Conservation (phyloP, 2,888 invertebrate genomes). For the Altica lythri region DNA sequence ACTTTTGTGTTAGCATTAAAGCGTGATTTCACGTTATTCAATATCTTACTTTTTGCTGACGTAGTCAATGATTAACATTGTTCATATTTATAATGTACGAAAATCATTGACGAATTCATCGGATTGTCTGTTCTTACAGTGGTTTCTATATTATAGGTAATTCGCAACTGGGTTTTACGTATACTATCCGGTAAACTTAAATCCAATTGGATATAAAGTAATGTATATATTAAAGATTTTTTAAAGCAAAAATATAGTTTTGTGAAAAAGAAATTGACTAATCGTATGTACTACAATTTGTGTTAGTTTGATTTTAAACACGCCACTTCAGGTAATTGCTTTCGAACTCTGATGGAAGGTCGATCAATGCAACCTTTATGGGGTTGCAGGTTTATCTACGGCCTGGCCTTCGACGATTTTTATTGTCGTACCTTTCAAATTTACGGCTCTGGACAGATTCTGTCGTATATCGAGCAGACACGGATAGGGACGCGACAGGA, state of each 20-base stretch:
- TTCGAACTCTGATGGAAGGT: conserved; percentile 13
- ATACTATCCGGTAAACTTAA: too few relatives aligned
- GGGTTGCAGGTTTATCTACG: conserved; percentile 16
- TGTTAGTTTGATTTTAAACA: not conserved
- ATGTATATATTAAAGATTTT: not conserved
- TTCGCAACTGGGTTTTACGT: too few relatives aligned
- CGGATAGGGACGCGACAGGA: not conserved
- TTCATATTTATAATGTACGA: too few relatives aligned
- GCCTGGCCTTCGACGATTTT: conserved; percentile 21
- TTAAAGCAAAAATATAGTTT: not conserved
- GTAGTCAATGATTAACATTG: too few relatives aligned
- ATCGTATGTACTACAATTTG: not conserved
- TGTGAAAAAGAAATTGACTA: not conserved
- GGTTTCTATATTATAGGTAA: too few relatives aligned
- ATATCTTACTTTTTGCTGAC: too few relatives aligned
- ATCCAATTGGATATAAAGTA: too few relatives aligned
- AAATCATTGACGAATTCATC: too few relatives aligned
- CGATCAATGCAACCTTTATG: too few relatives aligned
- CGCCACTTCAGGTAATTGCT: conserved; percentile 4
- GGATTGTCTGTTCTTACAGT: too few relatives aligned
- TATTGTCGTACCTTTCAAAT: conserved; percentile 22
- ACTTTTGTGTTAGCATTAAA: too few relatives aligned
- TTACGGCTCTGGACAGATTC: conserved; percentile 11
- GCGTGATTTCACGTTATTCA: too few relatives aligned
- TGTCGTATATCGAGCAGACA: conserved; percentile 16